A percentile compares a stretch with the other conserved stretches of the same genome.
Conservation (phyloP, 2,113 vertebrate genomes). For the Mesoclemmys tuberculata region DNA sequence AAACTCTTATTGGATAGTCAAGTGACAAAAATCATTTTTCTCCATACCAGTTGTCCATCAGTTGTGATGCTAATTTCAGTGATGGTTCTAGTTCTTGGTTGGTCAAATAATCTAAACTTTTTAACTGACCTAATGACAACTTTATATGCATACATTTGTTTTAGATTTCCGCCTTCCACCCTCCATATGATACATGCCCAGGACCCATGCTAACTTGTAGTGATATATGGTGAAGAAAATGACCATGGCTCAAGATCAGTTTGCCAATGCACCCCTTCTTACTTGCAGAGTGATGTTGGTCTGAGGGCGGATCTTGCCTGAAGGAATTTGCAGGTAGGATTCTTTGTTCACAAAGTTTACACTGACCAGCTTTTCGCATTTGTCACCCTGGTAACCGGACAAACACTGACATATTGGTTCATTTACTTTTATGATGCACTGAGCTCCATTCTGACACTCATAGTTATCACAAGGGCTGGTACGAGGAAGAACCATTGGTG, state of each 20-base stretch:
- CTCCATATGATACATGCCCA: neutral
- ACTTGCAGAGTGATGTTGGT: conserved; percentile 98
- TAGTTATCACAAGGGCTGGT: conserved; percentile 97
- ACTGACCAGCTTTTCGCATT: conserved; percentile 93
- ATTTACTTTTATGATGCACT: conserved; percentile 88
- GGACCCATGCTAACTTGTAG: neutral
- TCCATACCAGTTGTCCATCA: neutral
- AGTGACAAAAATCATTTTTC: neutral
- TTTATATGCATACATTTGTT: neutral
- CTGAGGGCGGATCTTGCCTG: conserved; percentile 85
- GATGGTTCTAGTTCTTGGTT: neutral
- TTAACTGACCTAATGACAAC: neutral
- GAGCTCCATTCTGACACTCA: conserved; percentile 94
- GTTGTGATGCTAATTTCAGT: neutral
- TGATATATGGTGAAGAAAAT: neutral
- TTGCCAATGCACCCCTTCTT: neutral
- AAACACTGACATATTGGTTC: conserved; percentile 95
- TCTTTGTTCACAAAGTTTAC: conserved; percentile 95
- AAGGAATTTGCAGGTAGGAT: conserved; percentile 93
- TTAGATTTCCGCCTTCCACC: neutral
- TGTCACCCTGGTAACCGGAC: conserved; percentile 92
- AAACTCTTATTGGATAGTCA: neutral
- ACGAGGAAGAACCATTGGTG: conserved; percentile 96
- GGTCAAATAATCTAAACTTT: neutral
- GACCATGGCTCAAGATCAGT: neutral